Conservation (phyloP, 2,113 vertebrate genomes). For the Indri indri region DNA sequence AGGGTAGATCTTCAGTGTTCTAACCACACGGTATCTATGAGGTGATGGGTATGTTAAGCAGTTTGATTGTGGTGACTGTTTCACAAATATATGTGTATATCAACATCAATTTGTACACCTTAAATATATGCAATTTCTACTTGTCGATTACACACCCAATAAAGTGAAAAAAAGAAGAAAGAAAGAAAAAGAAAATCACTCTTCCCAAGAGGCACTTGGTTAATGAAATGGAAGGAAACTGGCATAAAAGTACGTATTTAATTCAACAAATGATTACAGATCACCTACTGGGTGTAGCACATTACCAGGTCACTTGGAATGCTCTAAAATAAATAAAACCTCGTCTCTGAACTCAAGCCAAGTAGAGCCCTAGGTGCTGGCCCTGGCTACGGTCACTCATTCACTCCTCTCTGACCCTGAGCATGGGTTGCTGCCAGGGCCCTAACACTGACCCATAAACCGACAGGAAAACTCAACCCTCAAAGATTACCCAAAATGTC, state of each 20-base stretch:
- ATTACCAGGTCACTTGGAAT: not conserved
- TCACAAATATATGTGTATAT: not conserved
- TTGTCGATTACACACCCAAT: not conserved
- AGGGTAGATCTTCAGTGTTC: not conserved
- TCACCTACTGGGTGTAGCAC: not conserved
- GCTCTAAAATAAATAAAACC: not conserved
- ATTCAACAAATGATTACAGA: not conserved
- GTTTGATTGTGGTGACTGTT: not conserved
- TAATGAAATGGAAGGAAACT: not conserved
- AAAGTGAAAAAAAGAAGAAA: not conserved
- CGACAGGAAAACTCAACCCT: not conserved
- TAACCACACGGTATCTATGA: not conserved
- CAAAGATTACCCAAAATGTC: no score
- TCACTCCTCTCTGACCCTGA: rapidly evolving
- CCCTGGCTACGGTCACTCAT: rapidly evolving
- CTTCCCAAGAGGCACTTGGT: not conserved
- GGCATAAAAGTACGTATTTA: not conserved
- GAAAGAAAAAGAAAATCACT: not conserved
- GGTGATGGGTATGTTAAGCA: not conserved
- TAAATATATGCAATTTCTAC: not conserved
- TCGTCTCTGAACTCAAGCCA: not conserved
- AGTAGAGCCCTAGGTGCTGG: no score
- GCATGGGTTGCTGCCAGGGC: not conserved
- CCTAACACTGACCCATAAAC: rapidly evolving
- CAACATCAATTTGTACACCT: not conserved